Conservation (phyloP, 2,113 vertebrate genomes). For the Pedionomus torquatus region DNA sequence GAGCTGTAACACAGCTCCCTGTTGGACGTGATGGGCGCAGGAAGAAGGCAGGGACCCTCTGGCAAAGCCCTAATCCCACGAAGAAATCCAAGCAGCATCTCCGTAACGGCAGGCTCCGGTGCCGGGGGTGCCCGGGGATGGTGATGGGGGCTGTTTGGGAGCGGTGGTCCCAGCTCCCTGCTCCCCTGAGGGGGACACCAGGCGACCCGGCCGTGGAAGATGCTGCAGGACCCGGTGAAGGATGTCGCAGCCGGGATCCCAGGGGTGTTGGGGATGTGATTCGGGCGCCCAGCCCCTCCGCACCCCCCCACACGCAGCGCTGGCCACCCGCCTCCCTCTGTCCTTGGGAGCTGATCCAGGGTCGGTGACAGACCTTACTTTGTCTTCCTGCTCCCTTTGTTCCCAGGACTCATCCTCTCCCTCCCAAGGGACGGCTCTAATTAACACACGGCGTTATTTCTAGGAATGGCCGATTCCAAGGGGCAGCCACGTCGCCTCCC, state of each 20-base stretch:
- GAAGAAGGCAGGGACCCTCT: neutral
- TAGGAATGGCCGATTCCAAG: neutral
- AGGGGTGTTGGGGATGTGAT: neutral
- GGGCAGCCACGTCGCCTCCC: neutral
- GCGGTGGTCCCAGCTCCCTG: neutral
- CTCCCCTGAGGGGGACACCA: accelerated
- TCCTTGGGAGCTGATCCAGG: neutral
- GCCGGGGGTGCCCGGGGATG: neutral
- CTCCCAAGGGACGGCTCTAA: neutral
- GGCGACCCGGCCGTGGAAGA: neutral
- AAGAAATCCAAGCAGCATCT: neutral
- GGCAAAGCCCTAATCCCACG: neutral
- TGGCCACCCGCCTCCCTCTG: accelerated
- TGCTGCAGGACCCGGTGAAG: neutral
- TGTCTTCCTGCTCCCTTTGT: neutral
- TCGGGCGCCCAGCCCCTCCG: neutral
- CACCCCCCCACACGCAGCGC: neutral
- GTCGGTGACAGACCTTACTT: neutral
- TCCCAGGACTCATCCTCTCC: neutral
- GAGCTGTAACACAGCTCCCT: neutral
- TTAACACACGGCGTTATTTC: neutral
- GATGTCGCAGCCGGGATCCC: accelerated
- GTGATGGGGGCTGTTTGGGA: neutral
- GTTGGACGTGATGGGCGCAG: accelerated
- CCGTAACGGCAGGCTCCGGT: neutral